Base-by-base conservation (phyloP, 2,113 vertebrate genomes). In the Opisthocomus hoazin region DNA sequence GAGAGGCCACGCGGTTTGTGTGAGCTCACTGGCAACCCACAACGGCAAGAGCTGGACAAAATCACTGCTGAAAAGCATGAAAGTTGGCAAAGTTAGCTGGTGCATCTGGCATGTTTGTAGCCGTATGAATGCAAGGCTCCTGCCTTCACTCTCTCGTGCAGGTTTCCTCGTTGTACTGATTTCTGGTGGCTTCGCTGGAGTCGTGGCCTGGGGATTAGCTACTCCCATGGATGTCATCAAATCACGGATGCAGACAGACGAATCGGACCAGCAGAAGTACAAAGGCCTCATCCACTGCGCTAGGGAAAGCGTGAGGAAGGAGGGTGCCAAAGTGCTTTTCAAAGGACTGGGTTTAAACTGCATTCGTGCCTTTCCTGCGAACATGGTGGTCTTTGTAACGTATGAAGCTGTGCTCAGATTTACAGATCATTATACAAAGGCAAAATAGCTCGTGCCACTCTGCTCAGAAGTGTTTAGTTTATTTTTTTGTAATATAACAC, bases 211-310 rank as follows among this genome's bases (percentile, higher is more conserved):
- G 99, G 97, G 98, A 1, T 76, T 99, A 29, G 99, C 97, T 30
- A 99, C 99, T 4, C 99, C 99, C 54, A 98, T 99, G 99, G 99
- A 99, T 11, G 98, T 99, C 94, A 98, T 99, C 95, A 99, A 99
- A 92, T 98, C 99, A 1, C 98, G 99, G 18, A 97, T 99, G 94
- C 99, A 99, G 96, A 97, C 94, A 21, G 99, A 99, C 3, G 98
- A 98, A 15, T 94, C 63, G 0, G 97, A 97, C 15, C 97, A 96
- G 83, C 97, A 84, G 87, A 98, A 94, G 46, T 99, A 99, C 97
- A 98, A 76, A 58, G 99, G 99, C 54, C 97, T 99, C 14, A 12
- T 98, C 16, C 99, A 99, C 95, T 99, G 99, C 14, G 57, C 98
- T 39, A 91, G 94, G 21, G 97, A 98, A 89, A 99, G 99, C 0